Percentiles rank a stretch among this genome's conserved stretches.
Conservation (phyloP, 2,888 invertebrate genomes). For the Lasioglossum malachurum region DNA sequence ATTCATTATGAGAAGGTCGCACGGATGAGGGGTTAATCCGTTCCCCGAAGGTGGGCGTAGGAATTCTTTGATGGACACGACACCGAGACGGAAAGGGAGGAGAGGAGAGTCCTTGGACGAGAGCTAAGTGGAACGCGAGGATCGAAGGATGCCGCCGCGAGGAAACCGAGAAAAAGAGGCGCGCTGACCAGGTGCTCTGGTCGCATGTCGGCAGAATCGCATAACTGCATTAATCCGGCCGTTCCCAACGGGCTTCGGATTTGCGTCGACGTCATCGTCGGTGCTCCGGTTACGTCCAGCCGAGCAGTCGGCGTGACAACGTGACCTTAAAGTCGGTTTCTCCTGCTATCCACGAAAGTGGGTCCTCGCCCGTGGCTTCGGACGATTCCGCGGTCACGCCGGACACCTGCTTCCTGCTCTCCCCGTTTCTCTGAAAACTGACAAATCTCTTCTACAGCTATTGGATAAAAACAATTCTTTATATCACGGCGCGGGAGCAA, state of each 20-base stretch:
- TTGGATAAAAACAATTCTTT: too few relatives aligned
- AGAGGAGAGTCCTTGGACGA: slow-evolving; percentile 7
- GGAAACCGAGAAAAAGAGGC: slow-evolving; percentile 32
- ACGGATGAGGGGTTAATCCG: background rate
- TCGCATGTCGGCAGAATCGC: slow-evolving; percentile 41
- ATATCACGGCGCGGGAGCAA: too few relatives aligned
- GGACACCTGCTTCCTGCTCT: background rate
- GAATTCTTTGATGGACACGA: background rate
- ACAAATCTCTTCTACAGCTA: background rate
- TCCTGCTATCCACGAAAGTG: slow-evolving; percentile 35
- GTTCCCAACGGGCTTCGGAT: slow-evolving; percentile 73
- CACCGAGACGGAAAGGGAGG: background rate
- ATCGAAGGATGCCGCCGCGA: slow-evolving; percentile 15
- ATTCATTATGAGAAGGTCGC: background rate
- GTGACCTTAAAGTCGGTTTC: slow-evolving; percentile 61
- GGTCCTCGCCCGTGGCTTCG: slow-evolving; percentile 14
- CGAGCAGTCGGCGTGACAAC: slow-evolving; percentile 59
- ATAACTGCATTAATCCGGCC: slow-evolving; percentile 73
- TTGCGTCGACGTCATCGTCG: slow-evolving; percentile 73
- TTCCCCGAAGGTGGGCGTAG: slow-evolving; percentile 7
- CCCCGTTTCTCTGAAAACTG: background rate
- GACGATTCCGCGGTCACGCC: background rate
- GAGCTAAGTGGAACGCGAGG: background rate
- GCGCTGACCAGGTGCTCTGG: background rate
- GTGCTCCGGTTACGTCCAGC: slow-evolving; percentile 68